Conservation (phyloP, 2,888 invertebrate species). For the Cosmia trapezina region DNA sequence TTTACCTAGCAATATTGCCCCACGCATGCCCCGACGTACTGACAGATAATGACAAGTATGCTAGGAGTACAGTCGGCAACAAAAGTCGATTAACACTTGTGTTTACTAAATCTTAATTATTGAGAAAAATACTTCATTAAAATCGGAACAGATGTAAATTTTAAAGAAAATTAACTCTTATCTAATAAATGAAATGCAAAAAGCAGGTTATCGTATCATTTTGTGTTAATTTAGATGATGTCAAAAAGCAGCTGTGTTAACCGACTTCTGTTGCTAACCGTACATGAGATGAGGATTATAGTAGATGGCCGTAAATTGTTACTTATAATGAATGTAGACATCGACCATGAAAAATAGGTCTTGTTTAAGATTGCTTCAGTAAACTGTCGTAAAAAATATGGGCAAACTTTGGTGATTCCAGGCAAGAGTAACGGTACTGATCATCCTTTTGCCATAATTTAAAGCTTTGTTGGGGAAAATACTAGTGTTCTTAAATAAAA, state of each 20-base stretch:
- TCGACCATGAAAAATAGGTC: not conserved
- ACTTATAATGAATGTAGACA: not conserved
- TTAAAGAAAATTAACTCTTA: too few relatives aligned
- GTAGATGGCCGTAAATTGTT: not conserved
- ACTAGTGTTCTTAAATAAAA: slow-evolving; percentile 2
- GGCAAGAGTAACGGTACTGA: not conserved
- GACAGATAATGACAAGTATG: not conserved
- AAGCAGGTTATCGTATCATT: too few relatives aligned
- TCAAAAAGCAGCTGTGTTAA: too few relatives aligned
- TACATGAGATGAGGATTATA: too few relatives aligned
- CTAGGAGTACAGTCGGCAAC: too few relatives aligned
- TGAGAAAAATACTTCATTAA: too few relatives aligned
- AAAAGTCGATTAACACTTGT: too few relatives aligned
- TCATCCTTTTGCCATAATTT: not conserved
- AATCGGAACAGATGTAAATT: too few relatives aligned
- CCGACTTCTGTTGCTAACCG: too few relatives aligned
- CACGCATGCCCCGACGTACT: slow-evolving; percentile 27
- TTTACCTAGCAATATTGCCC: slow-evolving; percentile 24
- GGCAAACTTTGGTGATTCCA: slow-evolving; percentile 4
- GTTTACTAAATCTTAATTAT: too few relatives aligned
- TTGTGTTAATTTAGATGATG: too few relatives aligned
- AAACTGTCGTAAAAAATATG: not conserved
- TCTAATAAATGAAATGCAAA: too few relatives aligned
- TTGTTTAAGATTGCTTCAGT: not conserved
- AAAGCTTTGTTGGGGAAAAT: not conserved